phyloP scores from a whole-genome alignment of 2,113 vertebrate genomes.

The Macquaria ambigua region DNA sequence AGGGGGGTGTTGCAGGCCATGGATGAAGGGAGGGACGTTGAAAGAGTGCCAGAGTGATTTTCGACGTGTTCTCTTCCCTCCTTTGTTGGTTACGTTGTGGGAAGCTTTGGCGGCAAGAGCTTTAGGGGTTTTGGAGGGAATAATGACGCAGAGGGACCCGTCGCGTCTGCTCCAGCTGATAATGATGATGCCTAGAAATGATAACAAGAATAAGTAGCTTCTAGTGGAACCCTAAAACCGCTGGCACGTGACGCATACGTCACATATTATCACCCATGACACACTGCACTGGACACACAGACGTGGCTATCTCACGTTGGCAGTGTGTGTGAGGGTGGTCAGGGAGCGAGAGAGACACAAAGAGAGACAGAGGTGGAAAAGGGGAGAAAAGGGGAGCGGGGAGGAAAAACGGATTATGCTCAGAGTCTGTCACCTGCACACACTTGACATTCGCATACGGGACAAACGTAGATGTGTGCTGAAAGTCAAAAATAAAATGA shows the following conservation, averaged over 20 bases:
- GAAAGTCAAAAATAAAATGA: conserved; percentile 51
- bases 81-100: conserved; percentile 75
- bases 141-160: conserved; percentile 82
- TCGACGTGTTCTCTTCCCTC: conserved; percentile 63
- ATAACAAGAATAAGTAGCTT: conserved; percentile 83
- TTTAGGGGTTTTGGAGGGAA: conserved; percentile 63
- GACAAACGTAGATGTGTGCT: conserved; percentile 21
- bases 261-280: conserved; percentile 75
- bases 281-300: conserved; percentile 70
- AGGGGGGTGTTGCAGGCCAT: conserved; percentile 43
- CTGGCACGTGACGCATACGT: conserved; percentile 67
- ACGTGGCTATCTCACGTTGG: conserved; percentile 71
- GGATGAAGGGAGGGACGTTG: conserved; percentile 64
- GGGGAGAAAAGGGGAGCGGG: conserved; percentile 20
- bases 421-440: conserved; percentile 60
- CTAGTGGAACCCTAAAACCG: conserved; percentile 74
- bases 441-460: conserved; percentile 56
- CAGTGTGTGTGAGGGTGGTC: conserved; percentile 68
- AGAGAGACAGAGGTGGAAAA: conserved; percentile 61
- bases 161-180: conserved; percentile 81
- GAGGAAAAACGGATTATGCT: conserved; percentile 46
- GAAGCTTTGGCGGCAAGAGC: conserved; percentile 72
- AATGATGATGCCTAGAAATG: conserved; percentile 82
- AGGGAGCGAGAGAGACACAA: conserved; percentile 66
- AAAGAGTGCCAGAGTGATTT: conserved; percentile 80